A percentile compares a stretch with the other conserved stretches of the same genome.
Conservation (phyloP, 2,797 vertebrate species). For the Falco berigora region DNA sequence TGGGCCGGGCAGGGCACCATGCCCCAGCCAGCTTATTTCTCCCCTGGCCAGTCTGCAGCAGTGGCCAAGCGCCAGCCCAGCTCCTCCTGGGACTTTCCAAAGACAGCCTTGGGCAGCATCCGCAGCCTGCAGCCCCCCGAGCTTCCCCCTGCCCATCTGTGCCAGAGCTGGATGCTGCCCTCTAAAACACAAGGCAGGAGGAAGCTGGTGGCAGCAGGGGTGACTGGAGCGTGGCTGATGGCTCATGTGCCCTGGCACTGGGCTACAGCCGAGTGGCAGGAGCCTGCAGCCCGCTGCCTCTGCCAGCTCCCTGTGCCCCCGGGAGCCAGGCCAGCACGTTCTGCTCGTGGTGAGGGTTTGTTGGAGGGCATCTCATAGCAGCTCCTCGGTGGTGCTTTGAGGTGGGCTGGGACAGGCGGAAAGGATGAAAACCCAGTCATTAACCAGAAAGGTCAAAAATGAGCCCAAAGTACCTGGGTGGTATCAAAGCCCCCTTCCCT, state of each 20-base stretch:
- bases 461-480: background rate
- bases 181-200: background rate
- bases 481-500: background rate
- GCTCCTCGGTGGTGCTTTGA: background rate
- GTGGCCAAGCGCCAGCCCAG: background rate
- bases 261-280: background rate
- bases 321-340: rapidly evolving
- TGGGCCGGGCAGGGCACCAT: background rate
- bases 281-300: background rate
- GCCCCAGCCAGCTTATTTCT: background rate
- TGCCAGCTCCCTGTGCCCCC: background rate
- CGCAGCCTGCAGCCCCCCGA: rapidly evolving
- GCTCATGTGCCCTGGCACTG: background rate
- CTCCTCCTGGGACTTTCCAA: background rate
- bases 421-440: background rate
- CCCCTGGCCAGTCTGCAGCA: background rate
- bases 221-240: background rate
- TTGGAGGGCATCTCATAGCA: background rate
- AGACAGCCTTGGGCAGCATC: background rate
- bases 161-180: background rate
- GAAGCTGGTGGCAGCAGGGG: background rate
- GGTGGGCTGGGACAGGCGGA: background rate
- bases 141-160: background rate
- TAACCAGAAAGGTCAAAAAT: background rate
- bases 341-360: background rate